phyloP scores from a whole-genome alignment of 2,113 vertebrate genomes.

The Nyctibius bracteatus region DNA sequence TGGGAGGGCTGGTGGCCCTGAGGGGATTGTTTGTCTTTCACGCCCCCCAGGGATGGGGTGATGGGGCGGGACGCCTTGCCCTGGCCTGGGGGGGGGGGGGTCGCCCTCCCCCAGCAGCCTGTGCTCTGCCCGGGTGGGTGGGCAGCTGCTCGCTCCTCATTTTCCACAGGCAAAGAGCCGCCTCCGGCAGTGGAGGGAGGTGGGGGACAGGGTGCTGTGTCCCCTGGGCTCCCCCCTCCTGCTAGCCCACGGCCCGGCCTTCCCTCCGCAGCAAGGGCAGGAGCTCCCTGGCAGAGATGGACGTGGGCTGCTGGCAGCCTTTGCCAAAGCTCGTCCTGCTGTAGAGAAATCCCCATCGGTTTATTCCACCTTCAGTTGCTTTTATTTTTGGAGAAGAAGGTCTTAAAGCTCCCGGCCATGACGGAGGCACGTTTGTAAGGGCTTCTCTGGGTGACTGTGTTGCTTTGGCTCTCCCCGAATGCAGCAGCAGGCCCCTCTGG shows the following conservation, averaged over 20 bases:
- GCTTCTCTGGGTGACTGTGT: neutral
- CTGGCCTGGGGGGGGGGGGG: neutral
- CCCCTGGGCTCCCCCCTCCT: neutral
- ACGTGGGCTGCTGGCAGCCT: neutral
- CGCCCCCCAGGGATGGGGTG: neutral
- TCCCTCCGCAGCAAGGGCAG: neutral
- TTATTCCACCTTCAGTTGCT: neutral
- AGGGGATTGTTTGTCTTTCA: accelerated
- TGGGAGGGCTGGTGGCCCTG: neutral
- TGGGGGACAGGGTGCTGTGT: accelerated
- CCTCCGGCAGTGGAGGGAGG: neutral
- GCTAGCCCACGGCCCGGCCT: neutral
- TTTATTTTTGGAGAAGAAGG: neutral
- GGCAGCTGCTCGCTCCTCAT: neutral
- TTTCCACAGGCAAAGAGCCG: accelerated
- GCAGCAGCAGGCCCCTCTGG: neutral
- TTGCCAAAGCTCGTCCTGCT: neutral
- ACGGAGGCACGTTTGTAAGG: neutral
- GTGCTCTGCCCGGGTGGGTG: accelerated
- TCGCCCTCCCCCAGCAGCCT: neutral
- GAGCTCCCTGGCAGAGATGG: neutral
- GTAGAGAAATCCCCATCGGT: accelerated
- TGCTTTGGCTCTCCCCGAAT: neutral
- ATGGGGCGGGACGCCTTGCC: neutral
- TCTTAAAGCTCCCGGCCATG: neutral